phyloP scores from a whole-genome alignment of 2,888 invertebrate genomes.

The Priapulus caudatus region DNA sequence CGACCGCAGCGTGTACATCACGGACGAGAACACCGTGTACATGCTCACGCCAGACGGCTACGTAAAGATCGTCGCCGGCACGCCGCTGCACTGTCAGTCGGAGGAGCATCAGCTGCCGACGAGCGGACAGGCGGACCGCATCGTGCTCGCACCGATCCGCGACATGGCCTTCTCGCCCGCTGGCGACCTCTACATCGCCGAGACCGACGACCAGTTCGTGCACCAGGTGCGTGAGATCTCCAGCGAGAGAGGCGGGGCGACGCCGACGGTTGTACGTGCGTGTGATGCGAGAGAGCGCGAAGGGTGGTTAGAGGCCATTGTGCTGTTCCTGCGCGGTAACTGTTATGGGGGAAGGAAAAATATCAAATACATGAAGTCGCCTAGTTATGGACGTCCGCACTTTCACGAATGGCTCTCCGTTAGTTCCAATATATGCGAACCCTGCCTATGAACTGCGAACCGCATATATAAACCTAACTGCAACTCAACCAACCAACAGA shows the following conservation, averaged over 20 bases:
- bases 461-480: too few species aligned
- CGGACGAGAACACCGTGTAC: constrained; percentile 83
- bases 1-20: constrained; percentile 85
- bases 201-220: constrained; percentile 77
- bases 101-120: too few species aligned
- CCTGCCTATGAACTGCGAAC: too few species aligned
- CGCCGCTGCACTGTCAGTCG: constrained; percentile 79
- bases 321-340: background rate
- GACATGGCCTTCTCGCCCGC: constrained; percentile 81
- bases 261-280: too few species aligned
- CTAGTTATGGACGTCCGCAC: background rate
- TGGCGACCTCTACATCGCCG: constrained; percentile 82
- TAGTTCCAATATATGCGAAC: too few species aligned
- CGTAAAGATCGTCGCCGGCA: constrained; percentile 82
- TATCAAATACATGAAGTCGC: background rate
- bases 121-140: constrained; percentile 64
- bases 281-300: too few species aligned
- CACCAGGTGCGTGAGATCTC: constrained; percentile 49
- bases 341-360: background rate
- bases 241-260: too few species aligned
- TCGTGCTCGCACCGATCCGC: constrained; percentile 72
- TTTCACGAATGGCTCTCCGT: too few species aligned
- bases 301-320: too few species aligned
- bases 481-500: too few species aligned
- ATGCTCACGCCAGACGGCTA: constrained; percentile 75